Percentiles rank a stretch among this genome's conserved stretches.
phyloP scores from a whole-genome alignment of 2,113 vertebrate species.

The Felis catus region DNA sequence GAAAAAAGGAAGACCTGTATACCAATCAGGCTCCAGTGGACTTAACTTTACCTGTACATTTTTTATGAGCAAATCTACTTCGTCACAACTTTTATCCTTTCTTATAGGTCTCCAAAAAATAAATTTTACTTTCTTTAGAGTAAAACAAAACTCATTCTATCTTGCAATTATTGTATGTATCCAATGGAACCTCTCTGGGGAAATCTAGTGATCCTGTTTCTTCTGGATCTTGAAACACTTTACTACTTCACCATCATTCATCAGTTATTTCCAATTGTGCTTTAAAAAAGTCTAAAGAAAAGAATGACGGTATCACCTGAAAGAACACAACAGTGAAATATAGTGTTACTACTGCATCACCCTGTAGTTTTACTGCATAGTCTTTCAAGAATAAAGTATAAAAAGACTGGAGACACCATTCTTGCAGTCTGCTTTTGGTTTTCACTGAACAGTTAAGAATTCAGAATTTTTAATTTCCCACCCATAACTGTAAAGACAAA shows the following conservation, averaged over 20 bases:
- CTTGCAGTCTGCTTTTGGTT: background rate
- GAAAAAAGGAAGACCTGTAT: background rate
- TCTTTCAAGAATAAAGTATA: background rate
- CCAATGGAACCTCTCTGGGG: background rate
- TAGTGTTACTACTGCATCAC: background rate
- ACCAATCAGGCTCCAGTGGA: background rate
- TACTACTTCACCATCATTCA: background rate
- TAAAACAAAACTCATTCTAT: conserved; percentile 3
- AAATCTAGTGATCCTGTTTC: background rate
- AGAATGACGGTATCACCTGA: background rate
- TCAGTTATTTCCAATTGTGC: background rate
- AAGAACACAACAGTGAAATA: background rate
- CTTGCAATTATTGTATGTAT: background rate
- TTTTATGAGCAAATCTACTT: background rate
- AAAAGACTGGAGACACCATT: background rate
- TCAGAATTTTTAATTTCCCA: background rate
- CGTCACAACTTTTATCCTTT: background rate
- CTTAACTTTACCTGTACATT: background rate
- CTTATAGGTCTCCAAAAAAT: background rate
- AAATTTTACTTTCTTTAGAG: background rate
- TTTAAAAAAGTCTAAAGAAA: background rate
- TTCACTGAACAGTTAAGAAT: background rate
- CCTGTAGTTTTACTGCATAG: background rate
- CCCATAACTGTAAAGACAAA: background rate
- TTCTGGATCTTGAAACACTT: conserved; percentile 35